A percentile compares a stretch with the other conserved stretches of the same genome.
Evolutionary conservation across 1,140 invertebrate species (phyloP).

Genomic region (Pseudomyrmex flavicornis): DNA sequence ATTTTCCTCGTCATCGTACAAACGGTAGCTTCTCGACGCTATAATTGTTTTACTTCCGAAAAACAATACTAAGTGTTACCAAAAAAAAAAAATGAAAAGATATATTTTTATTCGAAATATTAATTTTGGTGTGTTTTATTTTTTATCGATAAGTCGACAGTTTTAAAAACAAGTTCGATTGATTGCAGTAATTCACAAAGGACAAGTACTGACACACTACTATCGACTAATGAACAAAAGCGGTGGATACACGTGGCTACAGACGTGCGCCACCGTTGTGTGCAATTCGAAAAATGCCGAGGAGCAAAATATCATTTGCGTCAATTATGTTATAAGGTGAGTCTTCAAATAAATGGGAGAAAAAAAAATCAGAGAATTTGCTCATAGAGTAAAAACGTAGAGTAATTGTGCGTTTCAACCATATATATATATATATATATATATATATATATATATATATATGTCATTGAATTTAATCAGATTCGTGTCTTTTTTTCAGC

Average conservation of each 20-base stretch:
- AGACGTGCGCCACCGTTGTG: constrained; percentile 98
- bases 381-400: no score
- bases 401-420: no score
- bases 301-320: constrained; percentile 98
- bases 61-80: not conserved
- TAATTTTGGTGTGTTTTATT: not conserved
- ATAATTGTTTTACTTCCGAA: constrained; percentile 11
- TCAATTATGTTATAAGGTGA: constrained; percentile 97
- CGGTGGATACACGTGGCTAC: constrained; percentile 98
- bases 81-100: constrained; percentile 3
- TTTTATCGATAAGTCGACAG: not conserved
- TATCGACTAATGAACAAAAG: constrained; percentile 98
- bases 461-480: not conserved
- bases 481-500: constrained; percentile 86
- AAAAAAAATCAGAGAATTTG: not conserved
- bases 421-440: not conserved
- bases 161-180: constrained; percentile 38
- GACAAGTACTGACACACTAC: constrained; percentile 98
- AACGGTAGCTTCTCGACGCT: constrained; percentile 51
- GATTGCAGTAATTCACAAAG: constrained; percentile 96
- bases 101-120: not conserved
- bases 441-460: not conserved
- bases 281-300: constrained; percentile 97
- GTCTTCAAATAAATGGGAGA: not conserved
- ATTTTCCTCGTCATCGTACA: constrained; percentile 35